Evolutionary conservation across 2,113 vertebrate genomes (phyloP), one percentile per base, ranked within the genome.

Genomic region (Hippocampus zosterae): DNA sequence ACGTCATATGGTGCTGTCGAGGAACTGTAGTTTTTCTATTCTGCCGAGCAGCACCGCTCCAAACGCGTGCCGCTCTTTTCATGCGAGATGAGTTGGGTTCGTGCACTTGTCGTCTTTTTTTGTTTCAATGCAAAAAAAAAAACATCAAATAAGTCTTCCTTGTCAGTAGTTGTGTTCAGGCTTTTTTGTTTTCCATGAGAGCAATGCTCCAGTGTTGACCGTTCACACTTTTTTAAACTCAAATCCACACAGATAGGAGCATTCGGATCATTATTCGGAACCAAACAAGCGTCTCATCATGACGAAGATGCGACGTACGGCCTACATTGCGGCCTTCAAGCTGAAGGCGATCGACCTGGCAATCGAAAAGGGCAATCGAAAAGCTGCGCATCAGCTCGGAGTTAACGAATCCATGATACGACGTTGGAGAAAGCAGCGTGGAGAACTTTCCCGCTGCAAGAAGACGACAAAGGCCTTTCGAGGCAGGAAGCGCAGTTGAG

Each of bases 201-300:
- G 56, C 6, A 11, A 27, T 57, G 55, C 5, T 13, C 10, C 8
- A 57, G 33, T 61, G 33, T 62, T 56, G n/a, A 33, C 29, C 3
- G 29, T 5, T 33, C 33, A 57, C 23, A 57, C 15, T 57, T 57
- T 1, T 25, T n/a, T n/a, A n/a, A 27, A 57, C 25, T 57, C n/a
- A 57, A 57, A 57, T 57, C n/a, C 12, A 13, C 55, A 57, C 55
- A 57, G 55, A 57, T 57, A 27, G 55, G 25, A 57, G 55, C 55
- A 25, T 57, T 52, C 48, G 18, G 48, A 52, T 52, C 19, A 7
- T 16, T 57, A 27, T 55, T 55, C 21, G 8, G 7, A 23, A n/a
- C 3, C 9, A 23, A 57, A 57, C 53, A 55, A 23, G 53, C 53
- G 7, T 21, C n/a, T 57, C 55, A 15, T 13, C 55, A 57, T 57